Evolutionary conservation across 1,140 invertebrate species (phyloP), one percentile per base, ranked within the genome.

Genomic region (Gonatopus flavifemur): DNA sequence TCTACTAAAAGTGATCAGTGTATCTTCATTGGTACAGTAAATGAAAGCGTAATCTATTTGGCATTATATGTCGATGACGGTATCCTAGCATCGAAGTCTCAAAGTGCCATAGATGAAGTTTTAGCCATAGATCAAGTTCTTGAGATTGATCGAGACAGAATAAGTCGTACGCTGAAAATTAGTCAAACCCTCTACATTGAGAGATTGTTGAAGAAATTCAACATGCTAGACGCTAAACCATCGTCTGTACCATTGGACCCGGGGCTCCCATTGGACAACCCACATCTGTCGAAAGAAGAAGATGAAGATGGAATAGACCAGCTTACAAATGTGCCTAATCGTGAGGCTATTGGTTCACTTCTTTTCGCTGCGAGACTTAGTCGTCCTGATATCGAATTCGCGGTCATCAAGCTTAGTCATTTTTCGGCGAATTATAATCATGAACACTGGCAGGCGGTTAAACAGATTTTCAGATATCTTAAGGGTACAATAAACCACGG

Each of bases 1-100:
- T 18, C 21, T 3, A 41, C 21, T 16, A 9, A 40, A 9, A 19
- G 25, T 4, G 43, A 52, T 8, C 2, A 28, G 0, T 52, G 43
- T 6, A 2, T 52, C 0, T 52, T 35, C 16, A 24, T 10, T 0
- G 28, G 40, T 8, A 13, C 1, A 16, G 2, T 24, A 3, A 2
- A 31, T 4, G 5, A 8, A 2, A 1, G 7, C 1, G 22, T 12
- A 3, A 10, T 35, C 15, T 38, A 35, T 20, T 20, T 49, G 2
- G 15, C 32, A 1, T 22, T 40, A 2, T 40, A 48, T 19, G 46
- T 48, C 6, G 37, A 49, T 15, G 39, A 49, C 19, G 38, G 47
- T 3, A 13, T 42, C 9, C 1, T 49, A 3, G 3, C 41, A 10
- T 16, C 15, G 2, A 7, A 13, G 15, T 28, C 2, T 33, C 22